A percentile compares a stretch with the other conserved stretches of the same genome.
Conservation (phyloP, 2,888 invertebrate species). For the Stenodema calcarata region DNA sequence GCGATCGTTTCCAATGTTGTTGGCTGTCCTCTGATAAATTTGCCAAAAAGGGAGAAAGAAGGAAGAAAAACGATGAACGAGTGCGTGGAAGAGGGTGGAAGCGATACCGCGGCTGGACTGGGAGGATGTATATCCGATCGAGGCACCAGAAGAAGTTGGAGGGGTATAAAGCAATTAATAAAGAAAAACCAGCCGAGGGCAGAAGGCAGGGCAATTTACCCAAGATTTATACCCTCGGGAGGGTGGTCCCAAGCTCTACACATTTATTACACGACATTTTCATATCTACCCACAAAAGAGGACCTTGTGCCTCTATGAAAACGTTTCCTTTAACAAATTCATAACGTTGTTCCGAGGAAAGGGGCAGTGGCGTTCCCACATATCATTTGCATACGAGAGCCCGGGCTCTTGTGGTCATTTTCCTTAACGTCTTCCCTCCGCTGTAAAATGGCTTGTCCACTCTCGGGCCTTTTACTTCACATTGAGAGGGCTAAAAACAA, state of each 20-base stretch:
- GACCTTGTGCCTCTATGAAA: conserved; percentile 43
- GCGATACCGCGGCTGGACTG: not conserved
- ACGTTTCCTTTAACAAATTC: conserved; percentile 48
- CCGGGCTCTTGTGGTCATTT: conserved; percentile 41
- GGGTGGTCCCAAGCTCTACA: conserved; percentile 12
- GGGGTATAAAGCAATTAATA: conserved; percentile 44
- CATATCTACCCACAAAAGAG: conserved; percentile 48
- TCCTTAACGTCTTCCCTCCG: conserved; percentile 25
- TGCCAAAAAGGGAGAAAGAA: not conserved
- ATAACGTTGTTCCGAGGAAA: conserved; percentile 38
- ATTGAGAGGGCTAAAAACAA: not conserved
- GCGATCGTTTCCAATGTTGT: not conserved
- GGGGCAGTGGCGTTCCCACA: conserved; percentile 25
- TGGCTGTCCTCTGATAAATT: not conserved
- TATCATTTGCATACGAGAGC: conserved; percentile 43
- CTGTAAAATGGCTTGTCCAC: conserved; percentile 18
- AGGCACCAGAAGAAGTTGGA: conserved; percentile 13
- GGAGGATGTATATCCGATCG: conserved; percentile 22
- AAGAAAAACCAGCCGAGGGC: conserved; percentile 41
- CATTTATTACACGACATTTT: conserved; percentile 48
- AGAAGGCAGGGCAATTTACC: conserved; percentile 36
- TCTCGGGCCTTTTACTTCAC: not conserved
- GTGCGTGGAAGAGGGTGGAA: not conserved
- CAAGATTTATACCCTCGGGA: conserved; percentile 42
- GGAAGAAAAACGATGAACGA: not conserved